Conservation (phyloP, 2,888 invertebrate genomes). For the Frankliniella intonsa region DNA sequence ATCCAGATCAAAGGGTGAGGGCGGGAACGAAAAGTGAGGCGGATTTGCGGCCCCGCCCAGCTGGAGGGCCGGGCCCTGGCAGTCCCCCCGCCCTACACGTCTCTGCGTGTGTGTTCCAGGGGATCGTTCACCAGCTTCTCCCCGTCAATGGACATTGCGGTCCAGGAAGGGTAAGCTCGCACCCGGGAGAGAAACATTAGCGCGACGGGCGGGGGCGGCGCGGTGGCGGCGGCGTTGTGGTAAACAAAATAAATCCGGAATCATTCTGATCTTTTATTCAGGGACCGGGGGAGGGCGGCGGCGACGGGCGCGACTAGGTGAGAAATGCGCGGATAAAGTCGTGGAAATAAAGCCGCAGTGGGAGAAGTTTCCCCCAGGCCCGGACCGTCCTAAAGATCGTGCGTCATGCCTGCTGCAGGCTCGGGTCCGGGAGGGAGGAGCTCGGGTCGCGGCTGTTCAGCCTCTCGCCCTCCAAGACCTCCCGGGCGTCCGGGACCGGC, state of each 20-base stretch:
- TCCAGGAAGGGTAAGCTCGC: neutral
- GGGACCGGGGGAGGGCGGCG: neutral
- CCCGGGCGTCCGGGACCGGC: too few relatives aligned
- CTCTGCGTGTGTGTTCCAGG: neutral
- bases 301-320: too few relatives aligned
- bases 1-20: neutral
- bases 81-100: too few relatives aligned
- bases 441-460: too few relatives aligned
- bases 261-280: neutral
- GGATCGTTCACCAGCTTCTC: neutral
- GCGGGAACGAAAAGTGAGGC: neutral
- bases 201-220: neutral
- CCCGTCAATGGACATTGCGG: neutral
- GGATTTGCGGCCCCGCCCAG: neutral
- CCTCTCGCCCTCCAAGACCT: too few relatives aligned
- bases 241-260: neutral
- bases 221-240: neutral
- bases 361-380: too few relatives aligned
- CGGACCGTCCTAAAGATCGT: too few relatives aligned
- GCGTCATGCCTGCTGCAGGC: too few relatives aligned
- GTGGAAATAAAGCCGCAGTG: too few relatives aligned
- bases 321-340: too few relatives aligned
- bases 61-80: too few relatives aligned
- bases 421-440: too few relatives aligned
- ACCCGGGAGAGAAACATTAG: neutral